Percentiles rank a stretch among this genome's conserved stretches.
phyloP scores from a whole-genome alignment of 2,797 vertebrate genomes.

The Coracias cyanogaster region DNA sequence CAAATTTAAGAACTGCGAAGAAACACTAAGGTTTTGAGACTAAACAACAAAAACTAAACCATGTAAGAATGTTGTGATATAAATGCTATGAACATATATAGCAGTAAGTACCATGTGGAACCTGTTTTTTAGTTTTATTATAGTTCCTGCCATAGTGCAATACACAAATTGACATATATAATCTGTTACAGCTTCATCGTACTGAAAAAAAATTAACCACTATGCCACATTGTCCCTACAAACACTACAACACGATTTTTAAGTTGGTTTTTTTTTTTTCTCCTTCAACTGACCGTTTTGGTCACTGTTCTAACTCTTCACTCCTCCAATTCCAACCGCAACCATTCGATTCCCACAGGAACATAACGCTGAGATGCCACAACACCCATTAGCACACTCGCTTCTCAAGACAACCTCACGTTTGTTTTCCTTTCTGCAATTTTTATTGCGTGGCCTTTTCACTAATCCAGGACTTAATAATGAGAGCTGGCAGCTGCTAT shows the following conservation, averaged over 20 bases:
- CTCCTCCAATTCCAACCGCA: background rate
- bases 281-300: background rate
- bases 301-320: background rate
- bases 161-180: background rate
- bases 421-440: background rate
- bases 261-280: background rate
- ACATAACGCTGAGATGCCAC: fast-evolving
- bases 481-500: background rate
- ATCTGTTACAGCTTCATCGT: background rate
- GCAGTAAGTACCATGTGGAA: background rate
- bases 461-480: background rate
- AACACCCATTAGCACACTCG: background rate
- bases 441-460: background rate
- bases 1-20: background rate
- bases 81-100: background rate
- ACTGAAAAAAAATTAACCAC: background rate
- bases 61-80: fast-evolving
- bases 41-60: background rate
- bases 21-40: background rate
- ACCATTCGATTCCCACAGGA: background rate
- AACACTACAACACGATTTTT: background rate
- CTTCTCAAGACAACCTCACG: background rate
- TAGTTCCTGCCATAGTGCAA: background rate
- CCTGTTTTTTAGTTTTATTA: background rate
- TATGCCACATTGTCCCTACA: background rate